A percentile compares a stretch with the other conserved stretches of the same genome.
Conservation (phyloP, 2,113 vertebrate genomes). For the Ameiurus melas region DNA sequence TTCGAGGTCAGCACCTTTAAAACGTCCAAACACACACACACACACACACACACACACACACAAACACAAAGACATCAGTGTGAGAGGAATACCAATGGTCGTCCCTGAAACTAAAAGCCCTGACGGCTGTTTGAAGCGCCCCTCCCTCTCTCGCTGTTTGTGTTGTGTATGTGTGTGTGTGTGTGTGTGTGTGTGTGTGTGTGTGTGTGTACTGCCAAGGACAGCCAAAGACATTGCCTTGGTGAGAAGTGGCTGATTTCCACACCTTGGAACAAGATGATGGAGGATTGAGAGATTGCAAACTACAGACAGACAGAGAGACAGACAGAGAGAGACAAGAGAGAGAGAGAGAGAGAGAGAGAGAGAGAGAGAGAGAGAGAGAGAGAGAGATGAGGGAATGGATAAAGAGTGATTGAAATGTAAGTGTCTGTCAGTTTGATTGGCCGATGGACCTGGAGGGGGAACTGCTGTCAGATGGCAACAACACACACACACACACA, state of each 20-base stretch:
- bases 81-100: conserved; percentile 76
- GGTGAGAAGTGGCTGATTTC: conserved; percentile 64
- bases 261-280: conserved; percentile 37
- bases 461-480: conserved; percentile 23
- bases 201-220: conserved; percentile 64
- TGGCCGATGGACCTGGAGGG: conserved; percentile 7
- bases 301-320: conserved; percentile 6
- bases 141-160: conserved; percentile 36
- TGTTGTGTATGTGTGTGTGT: conserved; percentile 22
- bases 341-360: neutral
- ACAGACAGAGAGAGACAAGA: conserved; percentile 18
- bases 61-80: conserved; percentile 57
- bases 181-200: conserved; percentile 12
- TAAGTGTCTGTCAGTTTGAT: conserved; percentile 58
- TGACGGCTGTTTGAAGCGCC: conserved; percentile 40
- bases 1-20: conserved; percentile 64
- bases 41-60: conserved; percentile 28
- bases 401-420: conserved; percentile 57
- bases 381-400: neutral
- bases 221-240: conserved; percentile 72
- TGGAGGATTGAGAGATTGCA: conserved; percentile 37
- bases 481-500: conserved; percentile 21
- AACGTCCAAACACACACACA: conserved; percentile 43
- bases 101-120: conserved; percentile 61
- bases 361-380: neutral